These are phyloP conservation scores for Prunella fulvescens DNA, from an alignment of 2,113 vertebrate species.

Conservation along the genomic window DNA sequence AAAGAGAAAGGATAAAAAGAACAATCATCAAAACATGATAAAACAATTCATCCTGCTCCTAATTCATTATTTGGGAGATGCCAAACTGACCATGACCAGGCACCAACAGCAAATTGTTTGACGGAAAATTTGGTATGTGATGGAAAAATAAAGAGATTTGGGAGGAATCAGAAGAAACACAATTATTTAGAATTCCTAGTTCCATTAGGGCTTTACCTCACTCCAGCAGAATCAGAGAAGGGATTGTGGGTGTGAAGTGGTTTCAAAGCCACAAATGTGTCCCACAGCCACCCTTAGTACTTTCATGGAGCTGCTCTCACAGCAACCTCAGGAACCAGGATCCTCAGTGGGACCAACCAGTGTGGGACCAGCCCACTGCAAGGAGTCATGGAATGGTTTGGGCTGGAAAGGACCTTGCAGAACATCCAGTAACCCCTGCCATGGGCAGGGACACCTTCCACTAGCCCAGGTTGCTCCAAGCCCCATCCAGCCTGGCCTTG, in stretches of 20 bases:
- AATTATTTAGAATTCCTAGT: neutral
- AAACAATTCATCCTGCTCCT: neutral
- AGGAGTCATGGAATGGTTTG: neutral
- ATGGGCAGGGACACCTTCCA: neutral
- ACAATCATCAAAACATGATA: neutral
- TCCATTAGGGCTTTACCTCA: neutral
- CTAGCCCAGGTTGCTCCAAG: accelerated
- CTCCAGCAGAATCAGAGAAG: neutral
- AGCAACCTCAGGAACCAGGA: neutral
- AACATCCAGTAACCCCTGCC: neutral
- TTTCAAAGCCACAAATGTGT: neutral
- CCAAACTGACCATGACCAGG: neutral
- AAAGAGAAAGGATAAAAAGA: neutral
- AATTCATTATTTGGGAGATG: neutral
- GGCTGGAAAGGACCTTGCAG: accelerated
- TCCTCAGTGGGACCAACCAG: neutral
- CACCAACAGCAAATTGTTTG: neutral
- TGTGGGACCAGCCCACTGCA: neutral
- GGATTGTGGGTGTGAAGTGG: neutral
- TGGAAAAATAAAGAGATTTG: neutral
- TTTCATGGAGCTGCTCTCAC: neutral
- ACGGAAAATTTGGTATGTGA: neutral
- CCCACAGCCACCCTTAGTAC: accelerated
- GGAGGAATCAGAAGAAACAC: neutral
- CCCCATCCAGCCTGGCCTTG: accelerated